Evolutionary conservation across 1,140 invertebrate genomes (phyloP), one percentile per base, ranked within the genome.

Genomic region (Dysdera silvatica): DNA sequence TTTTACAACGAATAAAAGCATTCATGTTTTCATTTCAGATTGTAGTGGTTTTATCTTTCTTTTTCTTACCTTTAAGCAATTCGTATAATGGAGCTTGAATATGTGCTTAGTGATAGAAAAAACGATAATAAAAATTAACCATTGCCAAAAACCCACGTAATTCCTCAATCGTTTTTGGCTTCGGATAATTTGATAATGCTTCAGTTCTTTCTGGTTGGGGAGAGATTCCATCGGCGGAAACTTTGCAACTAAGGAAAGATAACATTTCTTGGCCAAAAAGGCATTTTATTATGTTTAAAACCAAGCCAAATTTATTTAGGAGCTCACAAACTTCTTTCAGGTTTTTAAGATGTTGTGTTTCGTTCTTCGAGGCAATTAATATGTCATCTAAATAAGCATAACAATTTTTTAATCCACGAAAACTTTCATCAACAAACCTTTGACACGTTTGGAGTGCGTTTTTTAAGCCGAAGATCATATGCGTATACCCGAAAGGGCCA

Each of bases 1-100:
- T n/a, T 65, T 80, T 80, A 61, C 72, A 75, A 6, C 69, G 26
- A 3, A 70, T 54, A 65, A 80, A 79, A 0, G 77, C 73, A 56
- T 51, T 35, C 6, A 72, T 37, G 2, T 61, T 63, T 1, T 49
- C 7, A 2, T 29, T 53, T 70, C 70, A 71, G 4, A 12, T 16
- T 12, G 70, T 28, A 4, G 4, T 4, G 10, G 18, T 3, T n/a
- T 5, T 26, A 32, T 49, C 28, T 31, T 20, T 47, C 28, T 58
- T 49, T 12, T 29, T 26, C 4, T 18, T 43, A 26, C 43, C n/a
- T 32, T 49, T 49, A 4, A 45, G 20, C 2, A 56, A 43, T 28
- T 41, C 40, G 24, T 26, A 16, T 26, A 56, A 20, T 3, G n/a
- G 14, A 10, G n/a, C 10, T 23, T 41, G 37, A 2, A 24, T 23